Evolutionary conservation across 1,140 invertebrate species (phyloP), one percentile per base, ranked within the genome.

Genomic region (Atta colombica): DNA sequence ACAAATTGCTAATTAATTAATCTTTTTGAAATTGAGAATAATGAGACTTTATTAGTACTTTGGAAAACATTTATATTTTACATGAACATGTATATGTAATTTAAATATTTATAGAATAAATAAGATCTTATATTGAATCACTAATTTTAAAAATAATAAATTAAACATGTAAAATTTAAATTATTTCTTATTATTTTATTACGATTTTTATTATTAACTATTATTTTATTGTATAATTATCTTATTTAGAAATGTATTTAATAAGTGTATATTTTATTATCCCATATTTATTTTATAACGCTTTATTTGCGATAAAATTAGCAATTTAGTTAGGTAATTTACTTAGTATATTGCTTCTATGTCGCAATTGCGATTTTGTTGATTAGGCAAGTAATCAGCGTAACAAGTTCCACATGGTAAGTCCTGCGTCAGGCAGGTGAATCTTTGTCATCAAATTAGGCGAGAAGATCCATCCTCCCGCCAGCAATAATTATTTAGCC

Each of bases 401-500:
- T 75, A 75, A 82, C 80, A 51, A 81, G 49, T 72, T 60, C 53
- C 35, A 61, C 35, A 49, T 72, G 21, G 53, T 21, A 72, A 60
- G 28, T 3, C 68, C 71, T 61, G 28, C 55, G 25, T 61, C 53
- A 81, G 68, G 58, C 66, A 82, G 35, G 80, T 82, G 80, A 49
- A 74, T 84, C 55, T 84, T 63, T 69, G 69, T 74, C 78, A 61
- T 60, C 72, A 74, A 89, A 89, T 89, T 89, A 89, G 81, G 58
- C 75, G 61, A 49, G 77, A 69, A 85, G 61, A 86, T 88, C 82
- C 81, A 86, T 89, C 88, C 85, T 88, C 88, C 84, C 68, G 60
- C 85, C 60, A 55, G 53, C 35, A 88, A 88, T 89, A 89, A 89
- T 89, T 89, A 89, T 77, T 74, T 85, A 75, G 85, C 82, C 87